These are phyloP conservation scores for honey bee (Apis mellifera) DNA, from an alignment of 1,140 invertebrate genomes.

Conservation along the genomic window DNA sequence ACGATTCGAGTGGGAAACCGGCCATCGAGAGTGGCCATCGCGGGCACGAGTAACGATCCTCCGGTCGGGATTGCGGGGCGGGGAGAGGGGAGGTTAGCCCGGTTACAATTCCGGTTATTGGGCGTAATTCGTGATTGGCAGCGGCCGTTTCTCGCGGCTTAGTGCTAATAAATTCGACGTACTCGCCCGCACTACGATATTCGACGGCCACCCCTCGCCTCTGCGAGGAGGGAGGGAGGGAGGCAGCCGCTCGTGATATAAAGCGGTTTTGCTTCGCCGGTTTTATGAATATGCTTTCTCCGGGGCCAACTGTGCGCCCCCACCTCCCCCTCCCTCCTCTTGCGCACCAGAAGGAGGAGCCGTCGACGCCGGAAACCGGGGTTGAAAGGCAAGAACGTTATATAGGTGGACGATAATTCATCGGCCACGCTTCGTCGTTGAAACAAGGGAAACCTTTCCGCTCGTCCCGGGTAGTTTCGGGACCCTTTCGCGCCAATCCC, in stretches of 20 bases:
- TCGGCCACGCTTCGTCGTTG: slow-evolving; percentile 55
- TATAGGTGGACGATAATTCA: slow-evolving; percentile 74
- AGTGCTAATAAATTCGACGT: slow-evolving; percentile 78
- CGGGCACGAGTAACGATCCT: slow-evolving; percentile 62
- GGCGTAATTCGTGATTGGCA: slow-evolving; percentile 79
- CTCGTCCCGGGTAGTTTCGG: not conserved
- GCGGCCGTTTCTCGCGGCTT: slow-evolving; percentile 72
- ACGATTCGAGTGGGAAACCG: slow-evolving; percentile 63
- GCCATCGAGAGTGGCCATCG: slow-evolving; percentile 19
- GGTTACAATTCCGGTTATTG: slow-evolving; percentile 77
- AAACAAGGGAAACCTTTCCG: slow-evolving; percentile 75
- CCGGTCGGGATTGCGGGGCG: slow-evolving; percentile 63
- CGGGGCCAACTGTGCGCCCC: slow-evolving; percentile 19
- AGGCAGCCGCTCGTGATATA: slow-evolving; percentile 70
- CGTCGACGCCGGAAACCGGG: slow-evolving; percentile 58
- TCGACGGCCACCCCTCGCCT: not conserved
- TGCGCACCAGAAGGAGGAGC: slow-evolving; percentile 42
- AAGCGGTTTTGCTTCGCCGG: slow-evolving; percentile 77
- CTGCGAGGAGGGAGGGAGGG: slow-evolving; percentile 18
- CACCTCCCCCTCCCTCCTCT: slow-evolving; percentile 38
- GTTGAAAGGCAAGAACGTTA: slow-evolving; percentile 67
- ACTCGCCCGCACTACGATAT: slow-evolving; percentile 30
- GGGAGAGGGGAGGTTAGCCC: slow-evolving; percentile 36
- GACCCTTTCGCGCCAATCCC: slow-evolving; percentile 20
- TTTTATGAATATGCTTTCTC: slow-evolving; percentile 80